Evolutionary conservation across 2,888 invertebrate species (phyloP).

Genomic region (Tiphia femorata): DNA sequence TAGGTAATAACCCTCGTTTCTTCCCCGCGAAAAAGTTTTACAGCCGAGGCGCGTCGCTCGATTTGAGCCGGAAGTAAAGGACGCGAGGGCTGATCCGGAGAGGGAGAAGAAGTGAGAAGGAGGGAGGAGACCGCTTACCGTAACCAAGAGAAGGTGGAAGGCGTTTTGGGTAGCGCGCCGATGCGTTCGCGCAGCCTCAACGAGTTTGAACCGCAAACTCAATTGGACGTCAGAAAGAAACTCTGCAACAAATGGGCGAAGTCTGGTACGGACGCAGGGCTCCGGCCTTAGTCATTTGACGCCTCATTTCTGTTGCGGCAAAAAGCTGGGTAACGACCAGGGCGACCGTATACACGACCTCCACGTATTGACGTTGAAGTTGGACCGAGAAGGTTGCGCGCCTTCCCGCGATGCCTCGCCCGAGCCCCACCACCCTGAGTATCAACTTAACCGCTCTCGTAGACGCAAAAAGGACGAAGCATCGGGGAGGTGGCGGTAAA

Average conservation of each 20-base stretch:
- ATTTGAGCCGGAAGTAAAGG: constrained; percentile 40
- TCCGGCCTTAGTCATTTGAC: constrained; percentile 53
- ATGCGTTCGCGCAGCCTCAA: constrained; percentile 40
- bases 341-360: constrained; percentile 24
- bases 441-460: not conserved
- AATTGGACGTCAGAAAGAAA: constrained; percentile 55
- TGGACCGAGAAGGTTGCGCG: constrained; percentile 5
- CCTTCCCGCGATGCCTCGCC: not conserved
- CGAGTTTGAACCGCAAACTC: constrained; percentile 50
- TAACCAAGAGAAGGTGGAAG: too few relatives aligned
- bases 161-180: constrained; percentile 39
- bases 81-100: not conserved
- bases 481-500: too few relatives aligned
- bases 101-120: not conserved
- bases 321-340: constrained; percentile 49
- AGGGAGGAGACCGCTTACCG: not conserved
- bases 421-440: not conserved
- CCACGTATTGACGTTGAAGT: constrained; percentile 35
- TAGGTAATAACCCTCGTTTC: constrained; percentile 19
- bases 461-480: not conserved
- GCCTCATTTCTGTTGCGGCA: constrained; percentile 53
- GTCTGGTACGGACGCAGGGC: constrained; percentile 47
- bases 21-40: constrained; percentile 28
- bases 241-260: constrained; percentile 52
- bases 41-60: constrained; percentile 21